A percentile compares a stretch with the other conserved stretches of the same genome.
Conservation (phyloP, 1,140 invertebrate species). For the Drosophila kepulauana region DNA sequence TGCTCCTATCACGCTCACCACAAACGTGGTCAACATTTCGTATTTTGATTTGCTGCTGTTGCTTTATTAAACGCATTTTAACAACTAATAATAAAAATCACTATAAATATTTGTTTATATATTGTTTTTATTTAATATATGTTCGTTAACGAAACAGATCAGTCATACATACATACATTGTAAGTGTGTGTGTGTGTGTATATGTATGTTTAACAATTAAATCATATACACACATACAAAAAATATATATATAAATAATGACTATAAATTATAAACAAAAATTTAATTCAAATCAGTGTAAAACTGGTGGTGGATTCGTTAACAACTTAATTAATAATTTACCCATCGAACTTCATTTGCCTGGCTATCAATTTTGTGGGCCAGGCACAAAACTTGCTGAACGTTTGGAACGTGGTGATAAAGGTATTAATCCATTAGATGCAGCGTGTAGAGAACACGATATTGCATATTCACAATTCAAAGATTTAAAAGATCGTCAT, state of each 20-base stretch:
- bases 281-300: background rate
- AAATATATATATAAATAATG: slow-evolving; percentile 1
- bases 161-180: too few relatives aligned
- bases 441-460: slow-evolving; percentile 64
- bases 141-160: too few relatives aligned
- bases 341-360: slow-evolving; percentile 45
- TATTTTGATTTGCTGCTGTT: slow-evolving; percentile 37
- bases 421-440: slow-evolving; percentile 74
- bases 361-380: slow-evolving; percentile 85
- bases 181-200: background rate
- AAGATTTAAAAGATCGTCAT: slow-evolving; percentile 70
- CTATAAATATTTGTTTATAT: slow-evolving; percentile 7
- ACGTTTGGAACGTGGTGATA: slow-evolving; percentile 62
- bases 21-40: slow-evolving; percentile 36
- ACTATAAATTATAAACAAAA: background rate
- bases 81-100: too few relatives aligned
- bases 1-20: slow-evolving; percentile 10
- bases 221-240: slow-evolving; percentile 18
- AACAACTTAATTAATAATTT: slow-evolving; percentile 81
- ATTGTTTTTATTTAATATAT: slow-evolving; percentile 8
- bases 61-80: slow-evolving; percentile 51
- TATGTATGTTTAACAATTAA: too few relatives aligned
- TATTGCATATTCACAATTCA: slow-evolving; percentile 84
- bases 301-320: slow-evolving; percentile 50
- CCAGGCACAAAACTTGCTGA: slow-evolving; percentile 85